Evolutionary conservation across 2,113 vertebrate species (phyloP), one percentile per base, ranked within the genome.

Genomic region (Rhea pennata): DNA sequence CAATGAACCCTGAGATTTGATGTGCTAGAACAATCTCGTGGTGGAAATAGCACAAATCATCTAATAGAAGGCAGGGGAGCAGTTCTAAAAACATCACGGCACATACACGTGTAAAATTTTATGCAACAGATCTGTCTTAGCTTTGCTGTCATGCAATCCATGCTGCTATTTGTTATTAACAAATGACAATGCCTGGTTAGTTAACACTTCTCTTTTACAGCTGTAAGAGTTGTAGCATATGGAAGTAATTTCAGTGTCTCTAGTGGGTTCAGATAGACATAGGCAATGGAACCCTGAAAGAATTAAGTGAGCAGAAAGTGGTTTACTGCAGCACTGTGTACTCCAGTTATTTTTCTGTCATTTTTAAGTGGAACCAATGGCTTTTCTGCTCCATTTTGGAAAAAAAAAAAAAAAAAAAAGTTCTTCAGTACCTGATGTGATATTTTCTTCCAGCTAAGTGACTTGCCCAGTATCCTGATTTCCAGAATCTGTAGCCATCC

Each of bases 401-500:
- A 8, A n/a, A 44, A 67, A 56, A 56, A 56, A 56, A 53, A 53
- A 31, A 67, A 15, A 64, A 62, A 64, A 7, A 40, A 56, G n/a
- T 27, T 36, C 27, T 69, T 67, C 31, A 39, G 81, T 97, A 99
- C 99, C 99, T 99, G 98, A 99, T 99, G 77, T 99, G 99, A 95
- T 99, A 99, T 96, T 99, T 99, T 61, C 99, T 98, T 53, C 99
- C 99, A 15, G 99, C 99, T 86, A 99, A 98, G 91, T 99, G 99
- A 92, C 99, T 99, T 66, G 99, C 99, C 99, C 99, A 99, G 97
- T 99, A 99, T 6, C 99, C 99, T 0, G 99, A 99, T 88, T 99
- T 99, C 99, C 99, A 99, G 98, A 99, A 99, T 82, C 99, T 98
- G 93, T 99, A 99, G 46, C 99, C 99, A 88, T 99, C 99, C 99